These are phyloP conservation scores for Hedya salicella DNA, from an alignment of 2,888 invertebrate genomes.

Conservation along the genomic window DNA sequence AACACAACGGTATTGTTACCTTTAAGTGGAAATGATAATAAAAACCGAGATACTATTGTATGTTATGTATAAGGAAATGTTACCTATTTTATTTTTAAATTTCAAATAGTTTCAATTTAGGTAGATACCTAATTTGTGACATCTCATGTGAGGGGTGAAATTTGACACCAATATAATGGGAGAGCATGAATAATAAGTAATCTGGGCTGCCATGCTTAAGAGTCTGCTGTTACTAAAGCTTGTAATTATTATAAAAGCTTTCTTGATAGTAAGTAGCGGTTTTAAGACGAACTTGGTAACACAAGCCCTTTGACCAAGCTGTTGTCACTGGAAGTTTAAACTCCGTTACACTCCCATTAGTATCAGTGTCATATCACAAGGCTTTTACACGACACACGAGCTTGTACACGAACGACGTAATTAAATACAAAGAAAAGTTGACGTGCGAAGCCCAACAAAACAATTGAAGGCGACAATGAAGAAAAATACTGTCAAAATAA, in stretches of 20 bases:
- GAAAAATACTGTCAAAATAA: neutral
- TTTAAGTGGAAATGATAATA: too few species aligned
- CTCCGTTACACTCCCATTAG: neutral
- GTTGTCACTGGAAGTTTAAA: neutral
- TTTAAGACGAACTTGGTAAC: slow-evolving; percentile 5
- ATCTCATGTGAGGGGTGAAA: too few species aligned
- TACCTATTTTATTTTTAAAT: too few species aligned
- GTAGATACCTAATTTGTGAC: too few species aligned
- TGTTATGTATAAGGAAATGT: too few species aligned
- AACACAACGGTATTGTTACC: too few species aligned
- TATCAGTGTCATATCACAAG: slow-evolving; percentile 16
- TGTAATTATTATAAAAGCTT: neutral
- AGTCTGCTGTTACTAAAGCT: too few species aligned
- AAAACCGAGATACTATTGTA: too few species aligned
- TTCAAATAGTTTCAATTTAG: too few species aligned
- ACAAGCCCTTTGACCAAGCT: neutral
- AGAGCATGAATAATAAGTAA: too few species aligned
- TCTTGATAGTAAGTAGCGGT: neutral
- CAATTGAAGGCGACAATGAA: slow-evolving; percentile 1
- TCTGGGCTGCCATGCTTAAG: too few species aligned
- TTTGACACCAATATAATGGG: too few species aligned
- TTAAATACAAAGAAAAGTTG: neutral
- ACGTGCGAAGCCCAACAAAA: neutral
- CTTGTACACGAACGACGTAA: neutral
- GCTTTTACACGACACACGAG: slow-evolving; percentile 8